These are phyloP conservation scores for Lepidocyrtoides sp. DNA, from an alignment of 2,888 invertebrate genomes.

Conservation along the genomic window DNA sequence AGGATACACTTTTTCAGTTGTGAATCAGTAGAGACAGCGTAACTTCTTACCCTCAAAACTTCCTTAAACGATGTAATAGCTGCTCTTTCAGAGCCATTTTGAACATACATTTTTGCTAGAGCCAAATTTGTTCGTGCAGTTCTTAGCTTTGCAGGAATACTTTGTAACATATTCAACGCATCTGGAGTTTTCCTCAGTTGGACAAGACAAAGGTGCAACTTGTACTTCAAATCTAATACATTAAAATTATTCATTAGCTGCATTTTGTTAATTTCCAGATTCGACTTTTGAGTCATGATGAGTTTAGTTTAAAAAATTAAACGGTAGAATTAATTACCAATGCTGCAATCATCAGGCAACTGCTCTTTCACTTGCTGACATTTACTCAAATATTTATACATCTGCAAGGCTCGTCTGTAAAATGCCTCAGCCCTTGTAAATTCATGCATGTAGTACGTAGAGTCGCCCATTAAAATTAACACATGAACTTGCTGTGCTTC, in stretches of 20 bases:
- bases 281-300: too few relatives aligned
- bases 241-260: background rate
- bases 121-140: conserved; percentile 93
- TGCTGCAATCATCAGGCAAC: conserved; percentile 88
- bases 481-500: conserved; percentile 90
- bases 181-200: conserved; percentile 90
- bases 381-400: conserved; percentile 89
- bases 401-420: conserved; percentile 90
- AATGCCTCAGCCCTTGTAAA: conserved; percentile 91
- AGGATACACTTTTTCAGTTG: too few relatives aligned
- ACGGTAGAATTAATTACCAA: conserved; percentile 70
- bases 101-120: conserved; percentile 91
- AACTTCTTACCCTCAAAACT: conserved; percentile 89
- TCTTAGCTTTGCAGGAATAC: conserved; percentile 90
- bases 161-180: conserved; percentile 88
- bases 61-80: conserved; percentile 93
- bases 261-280: too few relatives aligned
- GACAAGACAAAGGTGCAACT: conserved; percentile 90
- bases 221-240: conserved; percentile 90
- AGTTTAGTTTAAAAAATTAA: background rate
- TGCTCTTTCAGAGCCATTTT: conserved; percentile 90
- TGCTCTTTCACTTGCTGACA: conserved; percentile 87
- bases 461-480: conserved; percentile 91
- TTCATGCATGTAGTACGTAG: conserved; percentile 90
- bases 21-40: too few relatives aligned